Evolutionary conservation across 2,113 vertebrate genomes (phyloP), one percentile per base, ranked within the genome.

Genomic region (Poecile atricapillus): DNA sequence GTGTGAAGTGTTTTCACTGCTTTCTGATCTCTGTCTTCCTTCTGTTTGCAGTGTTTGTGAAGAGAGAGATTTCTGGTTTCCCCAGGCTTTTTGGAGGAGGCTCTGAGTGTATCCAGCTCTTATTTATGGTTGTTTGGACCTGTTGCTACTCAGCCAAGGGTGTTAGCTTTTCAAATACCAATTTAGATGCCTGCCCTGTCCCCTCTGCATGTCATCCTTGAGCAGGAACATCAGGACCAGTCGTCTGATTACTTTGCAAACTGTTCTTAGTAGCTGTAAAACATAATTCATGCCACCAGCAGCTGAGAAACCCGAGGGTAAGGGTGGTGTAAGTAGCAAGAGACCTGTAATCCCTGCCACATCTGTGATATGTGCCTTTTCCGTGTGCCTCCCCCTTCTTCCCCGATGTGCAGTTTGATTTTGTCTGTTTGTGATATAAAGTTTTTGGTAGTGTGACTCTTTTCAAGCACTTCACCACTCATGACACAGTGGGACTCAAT

Each of bases 1-100:
- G 24, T 3, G 5, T 13, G n/a, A 63, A 43, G 9, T 0, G 3
- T 22, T 11, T 18, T 79, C 0, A 0, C 35, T 27, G n/a, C n/a
- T 69, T 76, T 58, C 33, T 10, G 33, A 50, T 22, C 41, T 4
- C 15, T 25, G 50, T 22, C 21, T 62, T 56, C 18, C 5, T 19
- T 56, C 50, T 28, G 15, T 7, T 46, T 17, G 6, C 9, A 39
- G 22, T 1, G 14, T 9, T 46, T 52, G 64, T 17, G 46, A 81
- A 62, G 4, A 11, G 18, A 30, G 6, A 15, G 13, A 10, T 62
- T 76, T 80, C 30, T 80, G 13, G 21, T n/a, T 69, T 22, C 17
- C 11, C 15, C 22, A 10, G 39, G 3, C 5, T 5, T 75, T 52
- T 46, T 33, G 28, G 30, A 52, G 62, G 20, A 67, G 23, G 13